Base-by-base conservation (phyloP, 2,113 vertebrate species). In the Zingel zingel region DNA sequence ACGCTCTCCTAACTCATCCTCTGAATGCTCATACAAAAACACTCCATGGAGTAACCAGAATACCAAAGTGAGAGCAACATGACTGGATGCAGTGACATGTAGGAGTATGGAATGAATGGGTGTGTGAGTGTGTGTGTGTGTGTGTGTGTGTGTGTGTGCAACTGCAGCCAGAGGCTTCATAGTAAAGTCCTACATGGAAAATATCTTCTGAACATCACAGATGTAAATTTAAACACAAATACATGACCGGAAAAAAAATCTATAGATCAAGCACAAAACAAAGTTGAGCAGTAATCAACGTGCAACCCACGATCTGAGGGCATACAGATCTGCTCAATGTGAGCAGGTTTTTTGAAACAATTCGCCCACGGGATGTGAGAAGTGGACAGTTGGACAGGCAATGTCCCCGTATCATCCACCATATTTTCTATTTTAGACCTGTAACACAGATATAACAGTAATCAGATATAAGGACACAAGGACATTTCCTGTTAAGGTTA, bases 161-260 rank as follows among this genome's bases (percentile, higher is more conserved):
- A 84, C 85, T 89, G 85, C 75, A 87, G 83, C 90, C 89, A 91
- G 89, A 90, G 79, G 84, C 76, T 81, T 77, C 23, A 48, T 15
- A 16, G 15, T 21, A 57, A 51, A 16, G 27, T 12, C 15, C 43
- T 16, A n/a, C 14, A 19, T 13, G 48, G 21, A 13, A 51, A 59
- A 19, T 25, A 70, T 62, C 36, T 62, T 36, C 30, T 19, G 8
- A 33, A 18, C 9, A 36, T 62, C 30, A 21, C 18, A 4, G 13
- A 56, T 23, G 16, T 23, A 25, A 5, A 54, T 27, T 5, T n/a
- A 2, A 36, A 36, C 48, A 51, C 39, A 39, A 39, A 10, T 39
- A 10, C 39, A 39, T 39, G 39, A 39, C 39, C 8, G 36, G 9
- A 39, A 39, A 39, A 30, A 2, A 11, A n/a, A 57, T 57, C 43